Evolutionary conservation across 2,113 vertebrate species (phyloP), one percentile per base, ranked within the genome.

Genomic region (Corythoichthys haematopterus): DNA sequence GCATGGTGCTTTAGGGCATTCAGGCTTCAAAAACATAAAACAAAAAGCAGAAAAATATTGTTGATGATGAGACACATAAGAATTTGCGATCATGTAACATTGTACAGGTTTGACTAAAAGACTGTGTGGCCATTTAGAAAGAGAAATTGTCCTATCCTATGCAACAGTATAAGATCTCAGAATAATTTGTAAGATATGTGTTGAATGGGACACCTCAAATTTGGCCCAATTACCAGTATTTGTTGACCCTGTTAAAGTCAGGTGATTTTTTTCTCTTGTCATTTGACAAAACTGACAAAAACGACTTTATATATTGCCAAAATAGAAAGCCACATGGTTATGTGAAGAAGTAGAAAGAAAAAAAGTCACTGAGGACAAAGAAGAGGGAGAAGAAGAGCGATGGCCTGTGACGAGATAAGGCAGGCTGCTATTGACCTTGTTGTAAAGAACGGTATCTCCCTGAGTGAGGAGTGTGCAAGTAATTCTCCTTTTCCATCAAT

Each of bases 391-490:
- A 28, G 40, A 62, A 46, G 43, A 62, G 16, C 11, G n/a, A 62
- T 46, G 43, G 11, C 40, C 43, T 46, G 40, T 7, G 60, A 62
- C 28, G 60, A 62, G 60, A 62, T 62, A 62, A 62, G 20, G n/a
- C 38, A 46, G 20, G 16, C n/a, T 43, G 20, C 33, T 33, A 62
- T 62, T 62, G 60, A 62, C 43, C 60, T 33, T 14, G 60, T 46
- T 62, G 58, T 61, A 61, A 61, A 61, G 58, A 8, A 3, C n/a
- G 38, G 16, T 61, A 43, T 46, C 43, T 62, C 60, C 60, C n/a
- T 38, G 9, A 43, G 36, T 43, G 58, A n/a, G 15, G 37, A 61
- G 20, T 46, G n/a, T 46, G 60, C 60, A 2, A 46, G 40, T 40
- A 14, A 46, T 10, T 40, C 58, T 28, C 60, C 12, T 6, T 46